A percentile compares a stretch with the other conserved stretches of the same genome.
phyloP scores from a whole-genome alignment of 2,797 vertebrate species.

The Champsocephalus gunnari region DNA sequence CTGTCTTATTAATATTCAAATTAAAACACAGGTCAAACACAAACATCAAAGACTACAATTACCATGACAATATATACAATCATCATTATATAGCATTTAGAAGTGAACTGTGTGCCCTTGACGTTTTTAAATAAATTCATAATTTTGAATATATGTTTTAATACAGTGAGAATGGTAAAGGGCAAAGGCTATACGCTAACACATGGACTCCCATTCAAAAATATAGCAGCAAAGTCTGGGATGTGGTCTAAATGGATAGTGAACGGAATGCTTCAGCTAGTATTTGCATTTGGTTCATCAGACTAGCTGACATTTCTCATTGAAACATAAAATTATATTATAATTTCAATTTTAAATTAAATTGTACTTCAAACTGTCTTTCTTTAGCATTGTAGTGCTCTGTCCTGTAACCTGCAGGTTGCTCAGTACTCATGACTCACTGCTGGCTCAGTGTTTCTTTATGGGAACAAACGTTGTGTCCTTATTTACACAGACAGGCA shows the following conservation, averaged over 20 bases:
- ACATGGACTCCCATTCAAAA: not conserved
- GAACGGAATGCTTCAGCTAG: not conserved
- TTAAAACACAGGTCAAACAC: not conserved
- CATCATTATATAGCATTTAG: not conserved
- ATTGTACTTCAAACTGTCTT: rapidly evolving
- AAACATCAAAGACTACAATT: not conserved
- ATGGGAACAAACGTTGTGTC: constrained; percentile 30
- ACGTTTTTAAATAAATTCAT: not conserved
- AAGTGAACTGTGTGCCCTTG: not conserved
- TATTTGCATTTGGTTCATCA: not conserved
- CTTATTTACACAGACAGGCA: constrained; percentile 15
- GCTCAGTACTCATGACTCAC: not conserved
- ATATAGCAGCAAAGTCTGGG: not conserved
- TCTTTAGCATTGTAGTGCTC: not conserved
- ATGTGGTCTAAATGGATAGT: not conserved
- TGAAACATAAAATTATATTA: not conserved
- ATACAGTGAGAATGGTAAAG: not conserved
- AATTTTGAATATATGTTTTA: not conserved
- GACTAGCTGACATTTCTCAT: not conserved
- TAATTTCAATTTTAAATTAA: not conserved
- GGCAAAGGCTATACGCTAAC: not conserved
- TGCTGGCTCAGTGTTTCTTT: constrained; percentile 13
- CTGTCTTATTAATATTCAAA: constrained; percentile 20
- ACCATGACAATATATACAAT: not conserved
- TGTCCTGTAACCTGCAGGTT: constrained; percentile 1